phyloP scores from a whole-genome alignment of 2,113 vertebrate genomes.

The Xiphophorus maculatus region DNA sequence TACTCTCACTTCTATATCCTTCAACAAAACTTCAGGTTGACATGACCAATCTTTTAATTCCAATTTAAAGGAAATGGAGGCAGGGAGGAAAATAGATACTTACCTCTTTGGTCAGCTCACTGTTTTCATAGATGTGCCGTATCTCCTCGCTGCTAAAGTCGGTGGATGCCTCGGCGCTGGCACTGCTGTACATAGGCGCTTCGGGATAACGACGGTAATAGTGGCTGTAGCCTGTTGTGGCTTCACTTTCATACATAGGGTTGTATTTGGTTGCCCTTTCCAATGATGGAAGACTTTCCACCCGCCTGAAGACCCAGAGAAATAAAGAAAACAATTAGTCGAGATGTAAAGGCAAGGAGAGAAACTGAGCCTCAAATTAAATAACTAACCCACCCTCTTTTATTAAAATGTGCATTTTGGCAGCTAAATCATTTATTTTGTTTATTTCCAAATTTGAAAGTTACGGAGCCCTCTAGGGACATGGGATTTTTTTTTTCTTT shows the following conservation, averaged over 20 bases:
- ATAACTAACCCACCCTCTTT: background rate
- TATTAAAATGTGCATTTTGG: too few species aligned
- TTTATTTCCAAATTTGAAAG: too few species aligned
- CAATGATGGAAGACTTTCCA: slow-evolving; percentile 86
- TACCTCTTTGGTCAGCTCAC: slow-evolving; percentile 92
- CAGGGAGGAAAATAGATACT: background rate
- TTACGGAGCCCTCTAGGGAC: too few species aligned
- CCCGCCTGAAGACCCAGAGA: slow-evolving; percentile 71
- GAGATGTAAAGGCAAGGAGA: background rate
- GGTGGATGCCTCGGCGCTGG: slow-evolving; percentile 86
- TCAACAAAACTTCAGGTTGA: background rate
- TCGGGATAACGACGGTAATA: slow-evolving; percentile 85
- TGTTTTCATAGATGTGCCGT: slow-evolving; percentile 92
- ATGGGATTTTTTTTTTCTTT: too few species aligned
- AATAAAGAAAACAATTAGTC: slow-evolving; percentile 5
- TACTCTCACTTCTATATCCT: background rate
- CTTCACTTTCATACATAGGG: slow-evolving; percentile 88
- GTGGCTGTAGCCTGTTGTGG: slow-evolving; percentile 83
- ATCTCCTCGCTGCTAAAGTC: slow-evolving; percentile 96
- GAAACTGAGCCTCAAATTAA: background rate
- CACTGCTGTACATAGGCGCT: slow-evolving; percentile 82
- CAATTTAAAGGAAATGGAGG: background rate
- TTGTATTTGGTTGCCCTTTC: slow-evolving; percentile 93
- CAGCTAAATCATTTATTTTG: too few species aligned
- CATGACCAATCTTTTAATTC: background rate